Conservation (phyloP, 53 echinoderm and acorn worm genomes). For the Arbacia lixula region DNA sequence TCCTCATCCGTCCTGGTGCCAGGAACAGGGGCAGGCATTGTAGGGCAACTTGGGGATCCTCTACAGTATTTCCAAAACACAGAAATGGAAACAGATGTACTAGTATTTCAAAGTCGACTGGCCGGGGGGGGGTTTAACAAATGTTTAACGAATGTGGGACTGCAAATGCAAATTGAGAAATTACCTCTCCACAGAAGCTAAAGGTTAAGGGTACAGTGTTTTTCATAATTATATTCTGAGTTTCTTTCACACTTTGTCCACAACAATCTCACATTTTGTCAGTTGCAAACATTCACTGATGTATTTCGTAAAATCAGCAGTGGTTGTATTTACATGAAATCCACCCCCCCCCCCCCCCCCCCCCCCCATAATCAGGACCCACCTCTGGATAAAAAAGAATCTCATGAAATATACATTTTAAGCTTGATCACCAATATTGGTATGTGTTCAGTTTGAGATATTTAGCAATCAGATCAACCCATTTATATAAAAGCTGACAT, state of each 20-base stretch:
- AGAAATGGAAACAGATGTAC: constrained; percentile 20
- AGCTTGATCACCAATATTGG: too few relatives aligned
- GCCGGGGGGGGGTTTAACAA: not conserved
- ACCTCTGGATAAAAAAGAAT: too few relatives aligned
- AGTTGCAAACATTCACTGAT: constrained; percentile 15
- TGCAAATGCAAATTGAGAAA: constrained; percentile 5
- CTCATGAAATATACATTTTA: too few relatives aligned
- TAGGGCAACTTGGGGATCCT: constrained; percentile 39
- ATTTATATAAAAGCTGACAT: constrained; percentile 3
- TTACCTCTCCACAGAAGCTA: constrained; percentile 5
- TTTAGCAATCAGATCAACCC: constrained; percentile 7
- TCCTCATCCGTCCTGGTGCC: constrained; percentile 61
- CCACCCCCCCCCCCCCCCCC: not conserved
- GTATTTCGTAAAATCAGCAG: constrained; percentile 15
- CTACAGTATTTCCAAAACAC: constrained; percentile 18
- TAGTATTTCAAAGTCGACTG: not conserved
- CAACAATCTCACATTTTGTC: constrained; percentile 11
- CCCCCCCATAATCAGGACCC: too few relatives aligned
- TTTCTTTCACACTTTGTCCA: constrained; percentile 19
- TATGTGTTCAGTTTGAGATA: too few relatives aligned
- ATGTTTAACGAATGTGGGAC: not conserved
- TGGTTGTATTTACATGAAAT: constrained; percentile 14
- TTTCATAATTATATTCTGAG: constrained; percentile 4
- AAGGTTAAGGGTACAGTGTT: constrained; percentile 12
- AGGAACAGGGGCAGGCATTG: constrained; percentile 60